Evolutionary conservation across 2,888 invertebrate genomes (phyloP).

Genomic region (Trichopoda pennipes): DNA sequence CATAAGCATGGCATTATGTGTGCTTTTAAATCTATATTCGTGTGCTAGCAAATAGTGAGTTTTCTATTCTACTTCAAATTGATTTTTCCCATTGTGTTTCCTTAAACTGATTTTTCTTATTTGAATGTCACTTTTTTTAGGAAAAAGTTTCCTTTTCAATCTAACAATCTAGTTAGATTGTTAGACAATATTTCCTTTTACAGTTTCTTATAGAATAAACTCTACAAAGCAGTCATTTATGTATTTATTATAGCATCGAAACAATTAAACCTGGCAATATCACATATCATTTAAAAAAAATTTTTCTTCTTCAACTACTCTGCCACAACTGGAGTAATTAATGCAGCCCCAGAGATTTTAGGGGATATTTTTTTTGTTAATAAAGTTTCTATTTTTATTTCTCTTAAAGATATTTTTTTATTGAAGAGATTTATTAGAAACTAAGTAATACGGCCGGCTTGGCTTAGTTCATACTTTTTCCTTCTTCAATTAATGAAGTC

Average conservation of each 20-base stretch:
- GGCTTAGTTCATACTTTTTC: background rate
- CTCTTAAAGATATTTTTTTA: background rate
- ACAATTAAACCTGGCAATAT: conserved; percentile 54
- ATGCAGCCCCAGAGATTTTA: conserved; percentile 77
- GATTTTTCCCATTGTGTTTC: conserved; percentile 48
- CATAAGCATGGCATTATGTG: background rate
- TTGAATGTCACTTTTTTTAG: conserved; percentile 9
- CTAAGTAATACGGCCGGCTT: background rate
- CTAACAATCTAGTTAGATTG: conserved; percentile 33
- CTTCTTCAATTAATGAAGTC: background rate
- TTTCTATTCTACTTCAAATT: background rate
- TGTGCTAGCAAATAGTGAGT: too few relatives aligned
- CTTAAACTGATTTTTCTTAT: conserved; percentile 9
- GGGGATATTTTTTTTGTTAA: conserved; percentile 1
- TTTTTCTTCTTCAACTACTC: conserved; percentile 56
- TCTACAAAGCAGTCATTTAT: background rate
- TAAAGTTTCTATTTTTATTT: conserved; percentile 6
- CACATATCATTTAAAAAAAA: conserved; percentile 40
- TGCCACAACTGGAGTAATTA: conserved; percentile 77
- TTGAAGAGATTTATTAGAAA: too few relatives aligned
- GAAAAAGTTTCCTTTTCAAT: conserved; percentile 10
- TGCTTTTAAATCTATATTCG: background rate
- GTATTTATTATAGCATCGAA: background rate
- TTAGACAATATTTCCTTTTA: background rate
- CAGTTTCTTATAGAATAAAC: conserved; percentile 26